Percentiles rank a stretch among this genome's conserved stretches.
Conservation (phyloP, 2,888 invertebrate species). For the Sphaeridia pumilis region DNA sequence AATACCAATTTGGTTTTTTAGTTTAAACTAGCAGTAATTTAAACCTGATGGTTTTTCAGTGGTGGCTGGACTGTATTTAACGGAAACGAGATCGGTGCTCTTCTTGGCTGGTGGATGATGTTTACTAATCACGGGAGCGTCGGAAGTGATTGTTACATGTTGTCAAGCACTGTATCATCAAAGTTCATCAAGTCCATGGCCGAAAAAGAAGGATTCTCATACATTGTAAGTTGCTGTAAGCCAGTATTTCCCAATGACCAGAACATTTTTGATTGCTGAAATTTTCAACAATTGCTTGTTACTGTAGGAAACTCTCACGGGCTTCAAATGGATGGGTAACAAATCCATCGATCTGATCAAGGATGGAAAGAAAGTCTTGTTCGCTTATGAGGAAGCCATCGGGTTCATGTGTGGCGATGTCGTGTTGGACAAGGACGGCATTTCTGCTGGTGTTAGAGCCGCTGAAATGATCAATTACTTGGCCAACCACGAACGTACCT, state of each 20-base stretch:
- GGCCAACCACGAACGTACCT: constrained; percentile 43
- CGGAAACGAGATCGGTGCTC: constrained; percentile 89
- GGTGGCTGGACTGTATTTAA: constrained; percentile 77
- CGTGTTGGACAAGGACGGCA: constrained; percentile 93
- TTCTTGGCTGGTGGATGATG: constrained; percentile 89
- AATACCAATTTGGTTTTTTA: not conserved
- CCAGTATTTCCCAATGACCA: constrained; percentile 1
- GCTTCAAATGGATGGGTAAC: constrained; percentile 99
- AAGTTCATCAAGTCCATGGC: constrained; percentile 80
- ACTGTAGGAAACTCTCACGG: constrained; percentile 76
- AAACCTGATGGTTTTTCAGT: constrained; percentile 38
- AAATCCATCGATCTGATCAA: constrained; percentile 57
- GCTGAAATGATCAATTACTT: constrained; percentile 66
- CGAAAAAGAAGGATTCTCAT: constrained; percentile 60
- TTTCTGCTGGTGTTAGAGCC: constrained; percentile 71
- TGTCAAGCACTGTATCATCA: constrained; percentile 92
- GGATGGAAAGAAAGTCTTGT: constrained; percentile 64
- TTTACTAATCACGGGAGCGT: constrained; percentile 43
- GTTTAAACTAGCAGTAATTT: not conserved
- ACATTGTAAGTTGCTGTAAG: constrained; percentile 48
- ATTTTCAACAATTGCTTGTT: not conserved
- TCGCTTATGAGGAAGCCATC: constrained; percentile 97
- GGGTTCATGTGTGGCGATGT: constrained; percentile 88
- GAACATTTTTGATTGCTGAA: not conserved
- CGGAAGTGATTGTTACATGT: constrained; percentile 59